Conservation (phyloP, 2,113 vertebrate genomes). For the Myrmecophaga tridactyla region DNA sequence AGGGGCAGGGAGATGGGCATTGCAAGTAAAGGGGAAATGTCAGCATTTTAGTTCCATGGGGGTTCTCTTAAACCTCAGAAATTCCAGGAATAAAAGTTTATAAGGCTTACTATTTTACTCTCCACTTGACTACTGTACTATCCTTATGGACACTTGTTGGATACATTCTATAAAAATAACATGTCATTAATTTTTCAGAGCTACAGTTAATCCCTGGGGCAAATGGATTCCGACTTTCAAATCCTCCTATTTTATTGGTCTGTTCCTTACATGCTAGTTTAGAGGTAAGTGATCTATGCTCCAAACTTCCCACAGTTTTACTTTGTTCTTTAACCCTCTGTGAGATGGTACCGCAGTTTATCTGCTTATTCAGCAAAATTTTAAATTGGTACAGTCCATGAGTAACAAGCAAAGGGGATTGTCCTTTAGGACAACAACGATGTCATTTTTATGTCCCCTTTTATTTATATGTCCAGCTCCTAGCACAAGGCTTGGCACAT, state of each 20-base stretch:
- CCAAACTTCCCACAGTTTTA: neutral
- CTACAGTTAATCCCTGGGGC: slow-evolving; percentile 91
- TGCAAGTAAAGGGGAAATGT: neutral
- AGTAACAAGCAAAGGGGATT: neutral
- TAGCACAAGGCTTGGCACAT: neutral
- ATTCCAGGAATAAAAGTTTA: neutral
- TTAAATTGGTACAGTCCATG: neutral
- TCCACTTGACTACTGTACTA: neutral
- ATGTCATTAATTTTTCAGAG: slow-evolving; percentile 82
- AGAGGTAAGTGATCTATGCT: slow-evolving; percentile 87
- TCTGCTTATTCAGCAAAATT: neutral
- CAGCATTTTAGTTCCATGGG: neutral
- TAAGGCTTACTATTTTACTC: neutral
- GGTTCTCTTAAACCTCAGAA: neutral
- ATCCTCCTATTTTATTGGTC: slow-evolving; percentile 94
- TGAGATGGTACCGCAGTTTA: neutral
- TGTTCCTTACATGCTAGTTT: slow-evolving; percentile 94
- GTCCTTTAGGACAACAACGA: neutral
- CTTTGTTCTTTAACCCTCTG: neutral
- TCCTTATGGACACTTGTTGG: neutral
- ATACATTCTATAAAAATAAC: neutral
- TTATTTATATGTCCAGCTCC: no score
- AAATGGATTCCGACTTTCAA: slow-evolving; percentile 93
- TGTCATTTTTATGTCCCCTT: fast-evolving
- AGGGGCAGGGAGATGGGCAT: no score